Conservation (phyloP, 2,113 vertebrate species). For the Cebus imitator region DNA sequence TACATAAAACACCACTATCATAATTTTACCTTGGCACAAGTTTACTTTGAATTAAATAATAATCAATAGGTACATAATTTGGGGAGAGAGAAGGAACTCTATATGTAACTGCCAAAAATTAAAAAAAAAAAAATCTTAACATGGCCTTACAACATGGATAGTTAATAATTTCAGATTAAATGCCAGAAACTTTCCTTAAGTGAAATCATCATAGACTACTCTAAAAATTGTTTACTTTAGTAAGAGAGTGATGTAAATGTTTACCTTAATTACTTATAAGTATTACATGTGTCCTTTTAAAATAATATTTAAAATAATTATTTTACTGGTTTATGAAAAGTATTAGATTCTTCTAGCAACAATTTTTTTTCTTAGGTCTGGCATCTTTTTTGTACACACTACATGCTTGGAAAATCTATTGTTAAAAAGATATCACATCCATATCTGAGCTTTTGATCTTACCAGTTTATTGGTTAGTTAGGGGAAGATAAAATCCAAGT, state of each 20-base stretch:
- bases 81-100: background rate
- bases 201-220: background rate
- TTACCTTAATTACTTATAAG: slow-evolving; percentile 19
- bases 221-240: background rate
- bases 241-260: background rate
- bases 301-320: background rate
- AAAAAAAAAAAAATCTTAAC: background rate
- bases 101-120: background rate
- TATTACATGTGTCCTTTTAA: background rate
- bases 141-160: background rate
- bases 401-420: background rate
- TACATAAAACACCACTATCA: background rate
- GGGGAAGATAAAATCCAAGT: slow-evolving; percentile 12
- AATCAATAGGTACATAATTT: background rate
- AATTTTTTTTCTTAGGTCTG: background rate
- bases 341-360: background rate
- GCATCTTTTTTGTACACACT: background rate
- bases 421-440: background rate
- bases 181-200: background rate
- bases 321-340: background rate
- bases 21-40: background rate
- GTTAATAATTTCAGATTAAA: background rate
- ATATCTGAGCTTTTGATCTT: slow-evolving; percentile 14
- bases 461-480: background rate
- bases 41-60: slow-evolving; percentile 7